Base-by-base conservation (phyloP, 2,888 invertebrate species). In the Zonitis immaculata region DNA sequence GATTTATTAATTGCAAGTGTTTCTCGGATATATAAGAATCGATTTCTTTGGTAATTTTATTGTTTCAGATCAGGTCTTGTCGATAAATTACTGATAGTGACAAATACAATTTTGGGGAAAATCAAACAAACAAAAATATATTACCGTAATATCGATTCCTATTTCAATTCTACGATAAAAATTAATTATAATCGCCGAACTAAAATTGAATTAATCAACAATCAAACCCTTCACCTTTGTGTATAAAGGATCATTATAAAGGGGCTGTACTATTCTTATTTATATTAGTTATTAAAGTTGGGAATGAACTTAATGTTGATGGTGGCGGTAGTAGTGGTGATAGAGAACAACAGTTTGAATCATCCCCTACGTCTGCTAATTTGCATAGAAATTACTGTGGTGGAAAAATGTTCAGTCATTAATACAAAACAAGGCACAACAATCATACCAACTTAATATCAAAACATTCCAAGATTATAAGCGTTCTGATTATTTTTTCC, bases 31-130 rank as follows among this genome's bases (percentile, higher is more conserved):
- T 35, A 6, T 35, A 57, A 56, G 58, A 60, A 63, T 63, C 63
- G 63, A 63, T 63, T 52, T 56, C 60, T 61, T 35, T 60, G 56
- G 60, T 61, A 59, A 56, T 61, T 63, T 63, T 60, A 63, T 61
- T 61, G 61, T 60, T 62, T 56, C 47, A 28, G 52, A 30, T 42
- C 47, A 47, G 39, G 47, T 32, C 32, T 44, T 47, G 44, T 44
- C 44, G 47, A 44, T 28, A 52, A 48, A 52, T 52, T 43, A 52
- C 43, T 44, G 50, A 14, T 28, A 30, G 18, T 32, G 52, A 47
- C 44, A 52, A 52, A 27, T 35, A 25, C 25, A 20, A 30, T 28
- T 44, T 25, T n/a, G n/a, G 44, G 27, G 27, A 11, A 4, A 27
- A 16, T 14, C 12, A 22, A 9, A 22, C 3, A 22, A 22, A 22